Evolutionary conservation across 2,113 vertebrate genomes (phyloP), one percentile per base, ranked within the genome.

Genomic region (Tragelaphus strepsiceros): DNA sequence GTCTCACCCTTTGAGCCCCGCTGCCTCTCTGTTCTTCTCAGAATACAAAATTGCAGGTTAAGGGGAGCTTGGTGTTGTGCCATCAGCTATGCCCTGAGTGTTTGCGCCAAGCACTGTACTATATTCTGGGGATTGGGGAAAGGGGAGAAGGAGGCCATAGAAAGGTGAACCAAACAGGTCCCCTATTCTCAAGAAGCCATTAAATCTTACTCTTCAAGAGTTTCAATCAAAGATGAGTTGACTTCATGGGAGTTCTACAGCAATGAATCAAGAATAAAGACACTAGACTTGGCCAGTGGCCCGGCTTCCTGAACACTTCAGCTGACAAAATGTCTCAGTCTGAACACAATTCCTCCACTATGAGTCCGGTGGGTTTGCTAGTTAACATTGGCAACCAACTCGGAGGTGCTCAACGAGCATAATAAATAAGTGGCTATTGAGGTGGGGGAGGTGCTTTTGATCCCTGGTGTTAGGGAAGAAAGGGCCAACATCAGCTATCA

Each of bases 291-390:
- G 98, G 98, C 96, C 91, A 64, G 84, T 81, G 53, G 90, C 98
- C 97, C 96, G 28, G 97, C 96, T 98, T 96, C 97, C 97, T 96
- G 95, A 96, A 96, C 95, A 95, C 43, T 97, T 89, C 95, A 97
- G 19, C 71, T 96, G 96, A 97, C 97, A 98, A 96, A 97, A 97
- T 88, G 96, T 94, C 96, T 98, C 97, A 96, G 97, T 64, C 89
- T 49, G 97, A 97, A 53, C 62, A 98, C 98, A 98, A 97, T 97
- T 81, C 97, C 89, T 96, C 91, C 89, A 98, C 96, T 98, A 97
- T 97, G 98, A 96, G 89, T 59, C 91, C 89, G 91, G 91, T 4
- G 87, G 93, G 71, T 85, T 97, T 78, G n/a, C 97, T 87, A 67
- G 89, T 93, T 97, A 96, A 97, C 93, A 93, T 77, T 94, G 96